Base-by-base conservation (phyloP, 92 coral and sea anemone genomes). In the Chrysogorgia sp. region DNA sequence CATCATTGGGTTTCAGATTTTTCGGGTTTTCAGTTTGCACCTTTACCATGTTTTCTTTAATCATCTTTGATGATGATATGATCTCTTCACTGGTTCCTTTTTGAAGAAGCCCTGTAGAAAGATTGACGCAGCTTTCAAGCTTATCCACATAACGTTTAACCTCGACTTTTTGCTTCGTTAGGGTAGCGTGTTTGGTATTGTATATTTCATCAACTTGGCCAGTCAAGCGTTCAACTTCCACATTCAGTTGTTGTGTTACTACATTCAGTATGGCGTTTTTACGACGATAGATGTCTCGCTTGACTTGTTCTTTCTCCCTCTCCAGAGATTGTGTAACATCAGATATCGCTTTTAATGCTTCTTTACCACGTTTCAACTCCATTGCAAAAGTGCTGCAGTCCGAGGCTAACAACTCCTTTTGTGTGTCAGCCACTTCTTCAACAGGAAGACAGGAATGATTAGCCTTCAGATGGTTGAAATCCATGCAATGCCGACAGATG, bases 81-180 rank as follows among this genome's bases (percentile, higher is more conserved):
- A 71, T 71, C 9, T 71, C 77, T 49, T 71, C 62, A 15, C 50
- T 63, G 20, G 77, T 48, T 23, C 61, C 77, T 52, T 71, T 31
- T 12, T 50, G 41, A 33, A 71, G 25, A 23, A 71, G 28, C 20
- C 3, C 56, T n/a, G 48, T 32, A 13, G 78, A 71, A 50, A 71
- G 78, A 23, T 57, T 57, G 17, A 57, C 13, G 17, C 63, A 57
- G 63, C 71, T 37, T 64, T 64, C 45, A 64, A 64, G 9, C 48
- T 64, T 32, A 12, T 34, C 71, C 19, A 64, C 23, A 64, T 64
- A 64, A 10, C 4, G 22, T 52, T 69, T 45, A 43, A 28, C 24
- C 0, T 69, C 76, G 2, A 0, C 60, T 29, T 69, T 20, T 13
- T 49, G 35, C 58, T 69, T 28, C 15, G 21, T 30, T 25, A 69